Conservation (phyloP, 2,888 invertebrate species). For the Volucella inanis region DNA sequence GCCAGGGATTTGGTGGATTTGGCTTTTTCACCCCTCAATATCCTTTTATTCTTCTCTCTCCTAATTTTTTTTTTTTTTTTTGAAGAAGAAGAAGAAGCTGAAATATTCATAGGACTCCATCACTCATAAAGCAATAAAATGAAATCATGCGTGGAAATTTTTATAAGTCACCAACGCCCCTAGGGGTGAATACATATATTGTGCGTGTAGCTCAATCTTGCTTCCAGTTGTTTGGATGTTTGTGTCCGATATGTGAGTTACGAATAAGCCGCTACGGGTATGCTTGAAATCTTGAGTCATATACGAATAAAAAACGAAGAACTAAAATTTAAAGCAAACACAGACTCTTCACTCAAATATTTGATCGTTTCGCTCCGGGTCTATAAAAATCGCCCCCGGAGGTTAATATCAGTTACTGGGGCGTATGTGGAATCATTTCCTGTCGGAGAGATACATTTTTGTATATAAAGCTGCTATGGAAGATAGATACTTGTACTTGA, state of each 20-base stretch:
- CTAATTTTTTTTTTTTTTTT: constrained; percentile 33
- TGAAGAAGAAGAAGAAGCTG: constrained; percentile 57
- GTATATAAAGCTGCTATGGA: constrained; percentile 52
- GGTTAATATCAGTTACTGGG: constrained; percentile 72
- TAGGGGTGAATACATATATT: constrained; percentile 18
- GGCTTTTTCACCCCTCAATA: background rate
- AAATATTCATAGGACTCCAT: constrained; percentile 76
- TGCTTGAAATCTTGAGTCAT: constrained; percentile 43
- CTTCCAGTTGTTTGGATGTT: constrained; percentile 31
- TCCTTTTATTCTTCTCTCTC: background rate
- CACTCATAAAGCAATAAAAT: constrained; percentile 82
- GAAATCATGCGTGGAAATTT: constrained; percentile 83
- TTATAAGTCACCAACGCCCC: constrained; percentile 78
- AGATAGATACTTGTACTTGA: background rate
- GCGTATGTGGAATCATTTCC: constrained; percentile 67
- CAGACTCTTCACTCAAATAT: constrained; percentile 37
- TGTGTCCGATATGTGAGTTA: constrained; percentile 40
- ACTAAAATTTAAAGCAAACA: background rate
- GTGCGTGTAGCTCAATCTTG: constrained; percentile 20
- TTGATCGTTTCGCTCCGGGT: constrained; percentile 50
- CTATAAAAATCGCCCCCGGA: constrained; percentile 64
- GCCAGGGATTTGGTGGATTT: constrained; percentile 62
- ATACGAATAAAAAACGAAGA: constrained; percentile 40
- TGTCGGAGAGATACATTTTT: constrained; percentile 31
- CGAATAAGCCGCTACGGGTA: constrained; percentile 11